These are phyloP conservation scores for Synergus japonicus DNA, from an alignment of 2,888 invertebrate species.

Conservation along the genomic window DNA sequence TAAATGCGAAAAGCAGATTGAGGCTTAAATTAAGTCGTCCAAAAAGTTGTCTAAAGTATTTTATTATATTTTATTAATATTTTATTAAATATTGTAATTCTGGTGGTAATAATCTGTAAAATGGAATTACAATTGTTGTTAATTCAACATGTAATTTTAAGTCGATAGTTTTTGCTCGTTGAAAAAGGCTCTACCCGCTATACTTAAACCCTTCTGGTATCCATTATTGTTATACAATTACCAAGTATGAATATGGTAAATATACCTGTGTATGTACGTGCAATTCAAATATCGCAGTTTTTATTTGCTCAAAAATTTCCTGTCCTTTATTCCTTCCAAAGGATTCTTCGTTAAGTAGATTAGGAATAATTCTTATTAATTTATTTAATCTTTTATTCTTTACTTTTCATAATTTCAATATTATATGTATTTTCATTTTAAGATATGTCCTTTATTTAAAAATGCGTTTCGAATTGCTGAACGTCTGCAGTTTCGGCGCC, in stretches of 20 bases:
- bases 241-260: slow-evolving; percentile 41
- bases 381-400: no score
- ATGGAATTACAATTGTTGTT: slow-evolving; percentile 23
- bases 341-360: background rate
- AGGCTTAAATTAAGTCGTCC: slow-evolving; percentile 1
- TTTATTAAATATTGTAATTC: background rate
- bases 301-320: background rate
- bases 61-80: background rate
- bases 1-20: background rate
- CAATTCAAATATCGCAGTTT: slow-evolving; percentile 31
- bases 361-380: background rate
- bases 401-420: no score
- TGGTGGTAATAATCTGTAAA: slow-evolving; percentile 32
- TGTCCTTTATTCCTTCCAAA: slow-evolving; percentile 6
- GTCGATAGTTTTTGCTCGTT: slow-evolving; percentile 28
- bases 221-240: slow-evolving; percentile 39
- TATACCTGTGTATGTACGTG: slow-evolving; percentile 41
- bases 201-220: slow-evolving; percentile 31
- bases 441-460: background rate
- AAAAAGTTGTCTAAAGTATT: background rate
- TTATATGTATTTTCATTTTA: background rate
- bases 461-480: background rate
- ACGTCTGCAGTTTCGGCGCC: background rate
- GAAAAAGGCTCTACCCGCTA: slow-evolving; percentile 13
- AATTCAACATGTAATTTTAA: slow-evolving; percentile 14